A percentile compares a stretch with the other conserved stretches of the same genome.
Evolutionary conservation across 2,888 invertebrate species (phyloP).

Genomic region (Melipona beecheii): DNA sequence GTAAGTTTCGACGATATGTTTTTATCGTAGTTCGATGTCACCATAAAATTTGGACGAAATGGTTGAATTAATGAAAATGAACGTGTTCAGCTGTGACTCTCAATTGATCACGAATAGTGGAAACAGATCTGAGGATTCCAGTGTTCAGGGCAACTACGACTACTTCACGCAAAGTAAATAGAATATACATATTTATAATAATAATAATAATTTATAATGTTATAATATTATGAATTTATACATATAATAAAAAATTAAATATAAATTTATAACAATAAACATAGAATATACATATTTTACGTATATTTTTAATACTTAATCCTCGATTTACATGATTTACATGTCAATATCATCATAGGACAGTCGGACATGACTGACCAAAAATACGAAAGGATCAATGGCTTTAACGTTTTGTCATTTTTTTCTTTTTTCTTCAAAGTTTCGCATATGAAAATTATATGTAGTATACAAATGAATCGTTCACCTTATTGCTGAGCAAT

Average conservation of each 20-base stretch:
- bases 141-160: slow-evolving; percentile 85
- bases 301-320: background rate
- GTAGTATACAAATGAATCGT: background rate
- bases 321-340: background rate
- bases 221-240: too few relatives aligned
- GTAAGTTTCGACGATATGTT: slow-evolving; percentile 83
- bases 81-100: slow-evolving; percentile 84
- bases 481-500: slow-evolving; percentile 1
- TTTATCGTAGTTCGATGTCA: background rate
- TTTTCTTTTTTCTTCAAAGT: slow-evolving; percentile 7
- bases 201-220: too few relatives aligned
- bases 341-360: background rate
- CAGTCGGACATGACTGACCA: slow-evolving; percentile 2
- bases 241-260: too few relatives aligned
- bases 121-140: slow-evolving; percentile 83
- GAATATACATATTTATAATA: slow-evolving; percentile 10
- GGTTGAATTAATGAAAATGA: background rate
- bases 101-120: slow-evolving; percentile 84
- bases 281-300: background rate
- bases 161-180: slow-evolving; percentile 86
- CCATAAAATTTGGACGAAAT: background rate
- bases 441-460: background rate
- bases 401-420: background rate
- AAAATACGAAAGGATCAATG: background rate
- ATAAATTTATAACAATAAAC: too few relatives aligned